Evolutionary conservation across 1,140 invertebrate genomes (phyloP).

Genomic region (Neoseiulus cucumeris): DNA sequence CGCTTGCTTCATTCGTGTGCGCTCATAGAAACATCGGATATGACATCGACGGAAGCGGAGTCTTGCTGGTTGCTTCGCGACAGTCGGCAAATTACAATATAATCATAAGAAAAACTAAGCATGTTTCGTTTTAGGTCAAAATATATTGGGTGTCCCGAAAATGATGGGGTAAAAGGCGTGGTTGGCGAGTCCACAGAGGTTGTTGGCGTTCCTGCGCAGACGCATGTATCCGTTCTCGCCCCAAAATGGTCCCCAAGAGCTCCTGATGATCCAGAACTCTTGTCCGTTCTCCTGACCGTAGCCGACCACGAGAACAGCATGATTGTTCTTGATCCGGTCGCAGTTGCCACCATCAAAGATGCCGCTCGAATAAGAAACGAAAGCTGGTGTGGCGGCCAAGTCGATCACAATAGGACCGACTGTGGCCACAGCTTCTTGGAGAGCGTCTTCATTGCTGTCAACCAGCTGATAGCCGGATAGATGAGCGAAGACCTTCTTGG

Average conservation of each 20-base stretch:
- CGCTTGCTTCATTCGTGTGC: too few relatives aligned
- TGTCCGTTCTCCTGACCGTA: not conserved
- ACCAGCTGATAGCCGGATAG: slow-evolving; percentile 67
- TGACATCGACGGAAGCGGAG: too few relatives aligned
- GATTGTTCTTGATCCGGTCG: not conserved
- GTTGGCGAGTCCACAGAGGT: slow-evolving; percentile 32
- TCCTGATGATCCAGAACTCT: not conserved
- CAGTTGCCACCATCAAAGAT: not conserved
- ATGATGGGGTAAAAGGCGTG: slow-evolving; percentile 18
- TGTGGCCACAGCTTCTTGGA: slow-evolving; percentile 58
- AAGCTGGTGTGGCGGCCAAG: too few relatives aligned
- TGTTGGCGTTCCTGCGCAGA: slow-evolving; percentile 28
- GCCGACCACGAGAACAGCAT: not conserved
- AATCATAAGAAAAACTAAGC: too few relatives aligned
- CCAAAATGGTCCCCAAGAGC: slow-evolving; percentile 41
- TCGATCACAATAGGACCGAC: slow-evolving; percentile 55
- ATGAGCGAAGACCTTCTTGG: slow-evolving; percentile 47
- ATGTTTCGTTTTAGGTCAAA: too few relatives aligned
- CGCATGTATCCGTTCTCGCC: slow-evolving; percentile 29
- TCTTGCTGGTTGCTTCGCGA: too few relatives aligned
- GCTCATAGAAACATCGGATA: too few relatives aligned
- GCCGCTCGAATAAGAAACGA: slow-evolving; percentile 50
- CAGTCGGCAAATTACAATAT: too few relatives aligned
- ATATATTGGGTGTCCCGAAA: not conserved
- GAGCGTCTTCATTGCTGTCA: slow-evolving; percentile 40